Evolutionary conservation across 2,113 vertebrate genomes (phyloP), one percentile per base, ranked within the genome.

Genomic region (Polyodon spathula): DNA sequence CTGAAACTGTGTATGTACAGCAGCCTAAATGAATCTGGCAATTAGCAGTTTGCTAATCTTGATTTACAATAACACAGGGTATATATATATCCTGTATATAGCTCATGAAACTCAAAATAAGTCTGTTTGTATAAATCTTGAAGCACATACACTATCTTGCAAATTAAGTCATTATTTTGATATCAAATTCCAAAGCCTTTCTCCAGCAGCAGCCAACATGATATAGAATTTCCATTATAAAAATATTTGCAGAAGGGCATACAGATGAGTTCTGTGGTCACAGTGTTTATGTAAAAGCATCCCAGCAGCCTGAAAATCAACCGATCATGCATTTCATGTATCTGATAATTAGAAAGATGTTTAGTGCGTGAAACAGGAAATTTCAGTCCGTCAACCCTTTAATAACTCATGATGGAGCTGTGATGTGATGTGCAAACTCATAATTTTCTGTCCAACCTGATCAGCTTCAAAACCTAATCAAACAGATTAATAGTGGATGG

Each of bases 341-440:
- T 55, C 53, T 55, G 53, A 55, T 37, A 55, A 55, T 55, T 55
- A 55, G 53, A 55, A 55, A 55, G 53, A 55, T 55, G 16, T 55
- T 55, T 55, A 55, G 53, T 55, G n/a, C 16, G 12, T 55, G 53
- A n/a, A 55, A 55, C 16, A 55, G 53, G 53, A 55, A 3, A 55
- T 55, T 55, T 55, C 53, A 55, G 53, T 55, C 53, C 53, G 6
- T 55, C 53, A 55, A 55, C 37, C 53, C 17, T 55, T 55, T 55
- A 55, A 5, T 55, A 55, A 55, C 3, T 55, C 17, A 55, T 55
- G 53, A 55, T 55, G 53, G 17, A 38, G 27, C 17, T 8, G 53
- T 55, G 53, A 55, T 55, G 27, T 55, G 53, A 37, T 55, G 4
- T 55, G 37, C 53, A 55, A 55, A 55, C 53, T 55, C 53, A 55